Evolutionary conservation across 1,140 invertebrate species (phyloP), one percentile per base, ranked within the genome.

Genomic region (Temnothorax longispinosus): DNA sequence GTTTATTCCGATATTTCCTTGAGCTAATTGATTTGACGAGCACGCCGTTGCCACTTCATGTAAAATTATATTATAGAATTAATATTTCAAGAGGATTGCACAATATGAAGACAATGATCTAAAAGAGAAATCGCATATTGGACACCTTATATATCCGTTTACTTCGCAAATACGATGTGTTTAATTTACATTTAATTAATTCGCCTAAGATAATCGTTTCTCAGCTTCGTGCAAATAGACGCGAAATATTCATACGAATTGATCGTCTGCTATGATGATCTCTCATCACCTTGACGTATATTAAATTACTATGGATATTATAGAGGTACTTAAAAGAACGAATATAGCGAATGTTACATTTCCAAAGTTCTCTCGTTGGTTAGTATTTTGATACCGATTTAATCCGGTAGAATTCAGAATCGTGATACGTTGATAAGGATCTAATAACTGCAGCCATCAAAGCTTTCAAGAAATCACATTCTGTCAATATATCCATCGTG

Each of bases 51-150:
- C 56, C 69, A 13, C 13, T 44, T 72, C 78, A 32, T 82, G 69
- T 84, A 75, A 75, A 84, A 84, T 84, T 75, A 18, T 27, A 84
- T 82, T 60, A 82, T 11, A 32, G n/a, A 13, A 38, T 84, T 84
- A 84, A 84, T 84, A 84, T 50, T 60, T 75, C 18, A 75, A 18
- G 41, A 35, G 15, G 21, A 52, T 13, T 11, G 65, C 18, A 44
- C 18, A 56, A 69, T 21, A 27, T 15, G 41, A 44, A 21, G 38
- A 72, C 21, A 18, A 27, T 32, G 21, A 50, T 69, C 8, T 35
- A n/a, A 27, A 27, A 41, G n/a, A 13, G 71, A 18, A 7, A 74
- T 10, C n/a, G 50, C 27, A 27, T 54, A 58, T 47, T 6, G n/a
- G 27, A 84, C 32, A 60, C 18, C 27, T 38, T 32, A 74, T 82